A percentile compares a stretch with the other conserved stretches of the same genome.
Conservation (phyloP, 2,113 vertebrate genomes). For the Takifugu bimaculatus region DNA sequence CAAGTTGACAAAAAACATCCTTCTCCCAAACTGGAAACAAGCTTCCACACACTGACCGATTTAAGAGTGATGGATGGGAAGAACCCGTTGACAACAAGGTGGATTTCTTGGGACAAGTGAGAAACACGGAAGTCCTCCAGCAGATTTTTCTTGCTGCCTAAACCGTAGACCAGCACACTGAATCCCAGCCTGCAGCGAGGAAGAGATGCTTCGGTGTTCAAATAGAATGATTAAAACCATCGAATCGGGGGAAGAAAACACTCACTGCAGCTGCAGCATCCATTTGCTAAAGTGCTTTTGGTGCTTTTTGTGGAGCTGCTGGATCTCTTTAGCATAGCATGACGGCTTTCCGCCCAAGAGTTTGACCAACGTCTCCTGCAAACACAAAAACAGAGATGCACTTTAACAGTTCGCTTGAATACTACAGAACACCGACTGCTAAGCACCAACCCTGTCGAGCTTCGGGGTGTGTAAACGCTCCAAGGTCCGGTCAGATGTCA, state of each 20-base stretch:
- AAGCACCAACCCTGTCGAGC: conserved; percentile 82
- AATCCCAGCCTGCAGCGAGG: conserved; percentile 81
- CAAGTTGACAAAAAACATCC: not conserved
- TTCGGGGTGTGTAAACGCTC: conserved; percentile 85
- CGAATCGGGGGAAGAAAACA: not conserved
- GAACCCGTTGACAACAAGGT: conserved; percentile 94
- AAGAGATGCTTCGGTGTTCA: conserved; percentile 6
- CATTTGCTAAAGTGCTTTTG: conserved; percentile 87
- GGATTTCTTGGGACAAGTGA: conserved; percentile 79
- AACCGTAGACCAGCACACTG: conserved; percentile 89
- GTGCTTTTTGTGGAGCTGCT: conserved; percentile 80
- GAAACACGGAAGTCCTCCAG: conserved; percentile 87
- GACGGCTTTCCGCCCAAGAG: conserved; percentile 79
- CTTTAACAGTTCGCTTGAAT: not conserved
- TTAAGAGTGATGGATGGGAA: conserved; percentile 94
- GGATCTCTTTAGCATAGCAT: conserved; percentile 82
- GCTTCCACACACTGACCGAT: conserved; percentile 77
- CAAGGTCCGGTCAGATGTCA: conserved; percentile 91
- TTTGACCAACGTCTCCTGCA: conserved; percentile 80
- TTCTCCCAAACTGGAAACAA: not conserved
- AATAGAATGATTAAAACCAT: not conserved
- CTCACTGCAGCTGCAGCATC: conserved; percentile 93
- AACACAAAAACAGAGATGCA: conserved; percentile 9
- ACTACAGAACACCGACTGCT: not conserved
- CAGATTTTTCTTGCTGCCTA: conserved; percentile 91